Conservation (phyloP, 2,888 invertebrate species). For the Molorchus minor region DNA sequence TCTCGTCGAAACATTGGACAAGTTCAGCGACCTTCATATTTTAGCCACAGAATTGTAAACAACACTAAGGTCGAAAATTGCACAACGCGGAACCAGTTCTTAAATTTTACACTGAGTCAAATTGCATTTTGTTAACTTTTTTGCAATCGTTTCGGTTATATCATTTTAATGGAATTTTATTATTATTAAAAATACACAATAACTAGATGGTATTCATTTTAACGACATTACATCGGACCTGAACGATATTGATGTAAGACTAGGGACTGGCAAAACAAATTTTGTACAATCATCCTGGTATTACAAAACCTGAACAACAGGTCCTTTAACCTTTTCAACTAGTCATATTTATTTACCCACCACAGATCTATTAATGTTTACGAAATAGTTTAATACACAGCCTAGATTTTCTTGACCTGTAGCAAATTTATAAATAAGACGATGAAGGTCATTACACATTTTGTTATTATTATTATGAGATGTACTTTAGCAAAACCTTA, state of each 20-base stretch:
- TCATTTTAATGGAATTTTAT: constrained; percentile 1
- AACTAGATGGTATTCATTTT: neutral
- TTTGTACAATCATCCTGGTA: constrained; percentile 13
- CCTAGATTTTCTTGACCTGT: too few species aligned
- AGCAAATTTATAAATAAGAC: too few species aligned
- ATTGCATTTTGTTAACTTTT: constrained; percentile 12
- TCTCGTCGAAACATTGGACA: constrained; percentile 4
- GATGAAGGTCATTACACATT: constrained; percentile 23
- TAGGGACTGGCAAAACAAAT: constrained; percentile 2
- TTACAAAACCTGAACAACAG: constrained; percentile 11
- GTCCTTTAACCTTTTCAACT: constrained; percentile 14
- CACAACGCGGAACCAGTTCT: constrained; percentile 42
- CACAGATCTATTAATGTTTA: constrained; percentile 11
- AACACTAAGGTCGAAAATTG: constrained; percentile 37
- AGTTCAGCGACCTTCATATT: constrained; percentile 29
- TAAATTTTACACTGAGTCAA: constrained; percentile 36
- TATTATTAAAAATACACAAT: neutral
- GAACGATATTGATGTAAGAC: neutral
- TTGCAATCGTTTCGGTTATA: too few species aligned
- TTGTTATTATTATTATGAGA: too few species aligned
- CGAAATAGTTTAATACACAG: too few species aligned
- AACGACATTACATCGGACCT: neutral
- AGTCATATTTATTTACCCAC: constrained; percentile 11
- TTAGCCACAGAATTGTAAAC: constrained; percentile 34
- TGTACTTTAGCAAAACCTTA: too few species aligned